Percentiles rank a stretch among this genome's conserved stretches.
Evolutionary conservation across 2,797 vertebrate genomes (phyloP).

Genomic region (Molossus alvarezi): DNA sequence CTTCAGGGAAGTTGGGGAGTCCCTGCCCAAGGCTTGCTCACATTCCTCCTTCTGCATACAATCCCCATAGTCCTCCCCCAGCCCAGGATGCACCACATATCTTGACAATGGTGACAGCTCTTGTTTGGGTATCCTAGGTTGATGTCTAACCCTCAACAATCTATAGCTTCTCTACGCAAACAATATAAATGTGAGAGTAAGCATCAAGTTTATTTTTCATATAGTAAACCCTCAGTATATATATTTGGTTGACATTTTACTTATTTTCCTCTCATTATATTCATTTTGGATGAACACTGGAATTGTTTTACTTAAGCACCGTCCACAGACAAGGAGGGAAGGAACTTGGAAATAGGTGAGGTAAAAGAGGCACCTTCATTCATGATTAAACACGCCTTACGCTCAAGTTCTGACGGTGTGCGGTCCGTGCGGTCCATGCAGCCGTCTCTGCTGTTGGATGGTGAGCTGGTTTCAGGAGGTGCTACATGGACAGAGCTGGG

Average conservation of each 20-base stretch:
- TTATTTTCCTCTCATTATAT: neutral
- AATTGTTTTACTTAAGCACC: neutral
- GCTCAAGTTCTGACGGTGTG: neutral
- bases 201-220: neutral
- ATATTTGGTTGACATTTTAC: slow-evolving; percentile 3
- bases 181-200: neutral
- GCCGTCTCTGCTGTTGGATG: neutral
- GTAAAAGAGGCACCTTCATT: neutral
- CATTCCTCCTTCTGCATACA: neutral
- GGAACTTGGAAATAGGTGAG: neutral
- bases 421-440: neutral
- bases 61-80: neutral
- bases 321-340: neutral
- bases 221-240: neutral
- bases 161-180: neutral
- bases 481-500: neutral
- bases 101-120: neutral
- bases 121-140: neutral
- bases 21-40: neutral
- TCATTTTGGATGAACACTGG: neutral
- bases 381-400: neutral
- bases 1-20: neutral
- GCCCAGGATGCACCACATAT: fast-evolving
- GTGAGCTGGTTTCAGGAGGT: neutral
- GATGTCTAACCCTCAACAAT: neutral